Evolutionary conservation across 2,113 vertebrate genomes (phyloP).

Genomic region (Bombycilla garrulus): DNA sequence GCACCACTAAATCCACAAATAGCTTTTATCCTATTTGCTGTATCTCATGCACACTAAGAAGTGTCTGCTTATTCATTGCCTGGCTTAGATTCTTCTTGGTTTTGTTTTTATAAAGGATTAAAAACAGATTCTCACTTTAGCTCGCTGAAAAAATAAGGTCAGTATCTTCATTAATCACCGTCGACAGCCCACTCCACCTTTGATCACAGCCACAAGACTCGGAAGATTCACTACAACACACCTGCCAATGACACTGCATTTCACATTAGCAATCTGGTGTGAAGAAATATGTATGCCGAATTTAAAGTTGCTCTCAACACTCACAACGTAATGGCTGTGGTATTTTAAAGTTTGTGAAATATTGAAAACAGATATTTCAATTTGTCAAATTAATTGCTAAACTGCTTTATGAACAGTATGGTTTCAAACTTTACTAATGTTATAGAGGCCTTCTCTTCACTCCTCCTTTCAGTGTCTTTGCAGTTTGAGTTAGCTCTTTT

Average conservation of each 20-base stretch:
- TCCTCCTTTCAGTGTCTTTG: neutral
- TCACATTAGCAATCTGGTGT: neutral
- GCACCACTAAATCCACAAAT: neutral
- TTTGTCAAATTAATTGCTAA: neutral
- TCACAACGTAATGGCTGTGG: neutral
- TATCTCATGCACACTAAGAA: neutral
- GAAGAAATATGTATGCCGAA: neutral
- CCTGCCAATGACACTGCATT: neutral
- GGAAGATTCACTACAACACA: neutral
- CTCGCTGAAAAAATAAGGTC: neutral
- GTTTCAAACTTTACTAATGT: neutral
- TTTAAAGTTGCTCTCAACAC: neutral
- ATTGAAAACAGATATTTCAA: neutral
- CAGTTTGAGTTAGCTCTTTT: neutral
- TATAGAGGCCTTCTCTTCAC: neutral
- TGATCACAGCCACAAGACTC: neutral
- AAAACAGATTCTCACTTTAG: constrained; percentile 26
- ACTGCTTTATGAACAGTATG: neutral
- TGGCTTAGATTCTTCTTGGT: neutral
- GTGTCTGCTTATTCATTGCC: neutral
- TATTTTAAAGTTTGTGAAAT: neutral
- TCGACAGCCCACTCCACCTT: neutral
- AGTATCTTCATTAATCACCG: neutral
- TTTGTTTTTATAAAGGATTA: neutral
- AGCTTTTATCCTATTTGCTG: constrained; percentile 27